Conservation (phyloP, 1,140 invertebrate species). For the Lepidurus arcticus region DNA sequence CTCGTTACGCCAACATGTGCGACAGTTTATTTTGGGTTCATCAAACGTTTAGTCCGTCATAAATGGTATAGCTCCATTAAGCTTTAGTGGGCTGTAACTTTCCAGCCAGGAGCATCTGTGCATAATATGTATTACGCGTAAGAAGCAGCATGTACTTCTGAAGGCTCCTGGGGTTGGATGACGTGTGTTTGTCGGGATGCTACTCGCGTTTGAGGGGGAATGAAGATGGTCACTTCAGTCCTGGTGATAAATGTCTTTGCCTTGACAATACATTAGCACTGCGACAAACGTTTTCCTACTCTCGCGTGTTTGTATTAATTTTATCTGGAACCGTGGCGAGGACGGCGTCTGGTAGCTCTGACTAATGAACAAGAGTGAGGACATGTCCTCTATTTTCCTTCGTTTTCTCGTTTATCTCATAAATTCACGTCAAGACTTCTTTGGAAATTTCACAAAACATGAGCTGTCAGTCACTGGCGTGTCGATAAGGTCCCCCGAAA, state of each 20-base stretch:
- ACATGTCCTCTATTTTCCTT: not conserved
- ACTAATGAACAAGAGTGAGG: conserved; percentile 1
- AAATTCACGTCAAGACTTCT: not conserved
- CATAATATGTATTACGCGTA: not conserved
- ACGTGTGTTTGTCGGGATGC: not conserved
- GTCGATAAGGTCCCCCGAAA: not conserved
- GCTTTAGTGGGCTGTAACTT: not conserved
- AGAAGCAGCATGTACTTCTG: not conserved
- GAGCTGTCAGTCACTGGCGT: not conserved
- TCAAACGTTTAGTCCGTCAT: not conserved
- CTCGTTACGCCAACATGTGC: too few species aligned
- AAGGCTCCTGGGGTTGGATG: not conserved
- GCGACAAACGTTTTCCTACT: not conserved
- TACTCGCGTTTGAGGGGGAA: not conserved
- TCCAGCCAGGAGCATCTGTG: not conserved
- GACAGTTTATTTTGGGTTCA: too few species aligned
- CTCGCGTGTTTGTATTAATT: not conserved
- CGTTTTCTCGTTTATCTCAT: not conserved
- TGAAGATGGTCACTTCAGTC: not conserved
- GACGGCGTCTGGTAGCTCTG: not conserved
- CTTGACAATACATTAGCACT: conserved; percentile 19
- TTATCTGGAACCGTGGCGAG: not conserved
- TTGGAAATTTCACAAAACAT: not conserved
- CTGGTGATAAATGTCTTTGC: not conserved
- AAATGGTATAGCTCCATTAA: not conserved